These are phyloP conservation scores for Trypoxylus dichotomus DNA, from an alignment of 1,140 invertebrate genomes.

Conservation along the genomic window DNA sequence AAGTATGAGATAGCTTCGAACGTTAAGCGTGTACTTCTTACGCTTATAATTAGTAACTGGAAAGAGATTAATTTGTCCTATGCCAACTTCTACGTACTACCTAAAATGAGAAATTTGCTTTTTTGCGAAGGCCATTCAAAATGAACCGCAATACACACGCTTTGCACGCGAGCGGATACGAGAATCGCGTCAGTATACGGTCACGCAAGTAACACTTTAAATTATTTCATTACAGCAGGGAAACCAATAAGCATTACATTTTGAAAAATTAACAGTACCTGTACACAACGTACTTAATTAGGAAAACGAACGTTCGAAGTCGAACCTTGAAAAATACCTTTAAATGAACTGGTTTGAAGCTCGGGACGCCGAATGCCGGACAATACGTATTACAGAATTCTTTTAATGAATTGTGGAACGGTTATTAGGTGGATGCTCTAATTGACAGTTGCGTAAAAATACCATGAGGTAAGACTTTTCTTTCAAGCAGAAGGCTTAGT, in stretches of 20 bases:
- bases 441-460: constrained; percentile 1
- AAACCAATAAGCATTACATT: not conserved
- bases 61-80: too few species aligned
- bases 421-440: not conserved
- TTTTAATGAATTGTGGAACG: not conserved
- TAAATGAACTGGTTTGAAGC: not conserved
- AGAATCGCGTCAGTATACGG: not conserved
- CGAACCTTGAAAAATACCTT: not conserved
- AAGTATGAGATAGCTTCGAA: too few species aligned
- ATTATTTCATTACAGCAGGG: not conserved
- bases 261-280: not conserved
- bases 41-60: too few species aligned
- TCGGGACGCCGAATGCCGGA: not conserved
- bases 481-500: too few species aligned
- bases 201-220: constrained; percentile 2
- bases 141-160: not conserved
- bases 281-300: not conserved
- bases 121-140: not conserved
- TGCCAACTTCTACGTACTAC: not conserved
- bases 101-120: not conserved
- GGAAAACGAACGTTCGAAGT: not conserved
- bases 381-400: not conserved
- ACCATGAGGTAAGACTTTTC: too few species aligned
- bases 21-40: too few species aligned
- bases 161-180: not conserved